Evolutionary conservation across 1,140 invertebrate species (phyloP), one percentile per base, ranked within the genome.

Genomic region (Diachasmimorpha longicaudata): DNA sequence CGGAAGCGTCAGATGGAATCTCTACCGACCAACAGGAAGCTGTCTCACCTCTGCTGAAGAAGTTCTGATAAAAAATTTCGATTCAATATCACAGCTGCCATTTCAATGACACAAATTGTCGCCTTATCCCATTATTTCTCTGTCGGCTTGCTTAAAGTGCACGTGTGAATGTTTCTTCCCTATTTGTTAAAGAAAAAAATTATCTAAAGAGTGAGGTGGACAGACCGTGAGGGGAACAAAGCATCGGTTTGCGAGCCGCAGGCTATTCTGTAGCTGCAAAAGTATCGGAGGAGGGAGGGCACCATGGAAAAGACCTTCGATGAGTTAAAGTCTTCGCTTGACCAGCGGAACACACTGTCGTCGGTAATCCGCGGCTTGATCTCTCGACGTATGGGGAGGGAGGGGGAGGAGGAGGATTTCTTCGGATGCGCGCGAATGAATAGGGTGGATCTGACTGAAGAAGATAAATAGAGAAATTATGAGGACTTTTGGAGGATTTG

Each of bases 311-410:
- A 70, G 68, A 39, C 68, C 67, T 70, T 63, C 74, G 68, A 58
- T 69, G 74, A 74, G 66, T 66, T 70, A 75, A 70, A 75, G 68
- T 70, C 67, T 25, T 9, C 67, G 25, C 39, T 42, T 75, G 73
- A 75, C 73, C 42, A 23, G 14, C 31, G 37, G 48, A 46, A 23
- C 39, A 55, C n/a, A 55, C 48, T 55, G 6, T 63, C 19, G 23
- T 63, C 46, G 44, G 58, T 75, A 75, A 75, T 75, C 74, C 68
- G 68, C 42, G 74, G 42, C 68, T 70, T 75, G 74, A 75, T 75
- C 74, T 75, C 74, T 13, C n/a, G 25, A 42, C 25, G 16, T 48
- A 44, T 48, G 37, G 4, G 36, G 21, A 46, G 39, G 37, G 16
- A 5, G 46, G 13, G 25, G 31, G 0, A 31, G 66, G 39, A 16